phyloP scores from a whole-genome alignment of 1,140 invertebrate species.

The Mycetomoellerius zeteki region DNA sequence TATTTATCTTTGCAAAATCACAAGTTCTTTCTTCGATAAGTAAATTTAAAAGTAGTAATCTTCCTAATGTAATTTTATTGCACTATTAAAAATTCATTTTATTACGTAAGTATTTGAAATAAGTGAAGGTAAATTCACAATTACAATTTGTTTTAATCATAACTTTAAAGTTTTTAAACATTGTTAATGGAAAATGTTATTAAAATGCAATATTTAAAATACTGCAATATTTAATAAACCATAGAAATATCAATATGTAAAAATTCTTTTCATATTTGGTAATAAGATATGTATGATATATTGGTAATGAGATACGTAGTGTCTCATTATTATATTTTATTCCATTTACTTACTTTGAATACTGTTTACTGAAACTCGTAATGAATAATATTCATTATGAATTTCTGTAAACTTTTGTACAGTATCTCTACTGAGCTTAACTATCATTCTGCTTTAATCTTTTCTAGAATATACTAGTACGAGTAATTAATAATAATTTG shows the following conservation, averaged over 20 bases:
- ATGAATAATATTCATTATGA: neutral
- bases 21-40: neutral
- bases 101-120: neutral
- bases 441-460: neutral
- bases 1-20: neutral
- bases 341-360: neutral
- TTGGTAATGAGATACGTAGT: neutral
- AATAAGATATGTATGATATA: neutral
- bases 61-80: neutral
- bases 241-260: neutral
- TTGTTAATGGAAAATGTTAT: neutral
- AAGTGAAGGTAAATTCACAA: neutral
- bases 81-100: neutral
- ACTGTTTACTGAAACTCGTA: neutral
- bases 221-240: neutral
- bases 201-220: no score
- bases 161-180: constrained; percentile 6
- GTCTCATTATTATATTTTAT: constrained; percentile 12
- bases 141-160: neutral
- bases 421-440: neutral
- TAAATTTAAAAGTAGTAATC: neutral
- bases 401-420: neutral
- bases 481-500: constrained; percentile 1
- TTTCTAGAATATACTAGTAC: neutral
- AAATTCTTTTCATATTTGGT: neutral